Evolutionary conservation across 2,888 invertebrate genomes (phyloP).

Genomic region (Norana najaformis): DNA sequence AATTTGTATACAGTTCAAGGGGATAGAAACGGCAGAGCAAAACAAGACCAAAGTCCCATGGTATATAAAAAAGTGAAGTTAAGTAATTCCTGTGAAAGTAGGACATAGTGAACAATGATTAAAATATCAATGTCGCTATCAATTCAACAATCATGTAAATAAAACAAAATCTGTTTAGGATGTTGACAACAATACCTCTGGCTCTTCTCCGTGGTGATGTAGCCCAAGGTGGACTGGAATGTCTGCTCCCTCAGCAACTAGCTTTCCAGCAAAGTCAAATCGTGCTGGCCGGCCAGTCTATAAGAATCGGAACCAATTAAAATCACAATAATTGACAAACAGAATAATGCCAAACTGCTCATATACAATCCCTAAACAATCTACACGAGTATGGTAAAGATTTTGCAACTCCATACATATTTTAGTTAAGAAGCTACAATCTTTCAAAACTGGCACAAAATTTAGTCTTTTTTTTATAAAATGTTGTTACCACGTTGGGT

Average conservation of each 20-base stretch:
- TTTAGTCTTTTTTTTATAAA: no score
- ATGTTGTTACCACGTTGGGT: no score
- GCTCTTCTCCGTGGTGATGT: constrained; percentile 91
- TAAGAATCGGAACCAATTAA: neutral
- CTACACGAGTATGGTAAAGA: neutral
- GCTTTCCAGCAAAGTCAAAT: constrained; percentile 62
- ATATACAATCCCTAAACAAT: neutral
- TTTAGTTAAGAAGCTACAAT: no score
- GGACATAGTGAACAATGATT: neutral
- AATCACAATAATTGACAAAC: neutral
- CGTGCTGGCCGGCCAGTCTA: constrained; percentile 59
- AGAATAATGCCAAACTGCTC: neutral
- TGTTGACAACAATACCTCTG: constrained; percentile 65
- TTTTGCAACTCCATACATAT: no score
- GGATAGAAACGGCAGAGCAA: no score
- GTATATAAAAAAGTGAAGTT: no score
- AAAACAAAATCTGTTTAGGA: neutral
- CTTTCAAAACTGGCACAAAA: no score
- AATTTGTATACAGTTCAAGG: no score
- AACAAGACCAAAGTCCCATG: no score
- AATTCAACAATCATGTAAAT: neutral
- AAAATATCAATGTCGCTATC: neutral
- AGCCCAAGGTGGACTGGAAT: constrained; percentile 71
- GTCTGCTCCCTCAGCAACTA: constrained; percentile 66
- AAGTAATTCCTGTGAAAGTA: neutral